Evolutionary conservation across 1,140 invertebrate species (phyloP).

Genomic region (Nixonia krombeini): DNA sequence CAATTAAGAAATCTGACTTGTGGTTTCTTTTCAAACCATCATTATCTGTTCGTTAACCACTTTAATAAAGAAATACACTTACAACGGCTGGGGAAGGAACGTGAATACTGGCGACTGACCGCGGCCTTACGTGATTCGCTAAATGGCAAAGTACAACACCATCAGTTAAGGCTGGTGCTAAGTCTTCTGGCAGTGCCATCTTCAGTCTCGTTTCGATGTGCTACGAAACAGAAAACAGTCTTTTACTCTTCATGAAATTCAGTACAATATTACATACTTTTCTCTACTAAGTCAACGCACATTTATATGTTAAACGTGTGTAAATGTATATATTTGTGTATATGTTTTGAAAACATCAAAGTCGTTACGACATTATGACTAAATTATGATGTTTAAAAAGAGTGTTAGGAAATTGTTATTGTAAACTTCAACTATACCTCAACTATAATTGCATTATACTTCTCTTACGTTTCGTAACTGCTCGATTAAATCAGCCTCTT

Average conservation of each 20-base stretch:
- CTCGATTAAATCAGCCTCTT: constrained; percentile 89
- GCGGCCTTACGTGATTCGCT: constrained; percentile 90
- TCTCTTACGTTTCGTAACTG: constrained; percentile 84
- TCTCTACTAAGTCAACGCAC: no score
- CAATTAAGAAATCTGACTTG: no score
- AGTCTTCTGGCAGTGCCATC: constrained; percentile 88
- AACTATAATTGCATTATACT: background rate
- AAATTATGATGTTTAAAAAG: no score
- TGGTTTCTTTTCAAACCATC: no score
- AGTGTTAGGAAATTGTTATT: background rate
- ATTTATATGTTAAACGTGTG: no score
- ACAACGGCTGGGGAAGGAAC: constrained; percentile 95
- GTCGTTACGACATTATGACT: no score
- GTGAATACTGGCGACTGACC: constrained; percentile 93
- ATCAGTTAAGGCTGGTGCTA: constrained; percentile 88
- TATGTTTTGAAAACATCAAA: no score
- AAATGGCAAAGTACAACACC: constrained; percentile 95
- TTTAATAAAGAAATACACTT: no score
- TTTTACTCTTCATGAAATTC: background rate
- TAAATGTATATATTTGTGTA: no score
- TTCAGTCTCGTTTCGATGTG: constrained; percentile 91
- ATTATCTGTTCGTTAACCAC: no score
- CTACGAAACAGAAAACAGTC: constrained; percentile 72
- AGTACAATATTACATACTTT: no score
- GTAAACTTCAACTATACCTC: background rate